Evolutionary conservation across 2,888 invertebrate genomes (phyloP), one percentile per base, ranked within the genome.

Genomic region (Nymphalis c-album): DNA sequence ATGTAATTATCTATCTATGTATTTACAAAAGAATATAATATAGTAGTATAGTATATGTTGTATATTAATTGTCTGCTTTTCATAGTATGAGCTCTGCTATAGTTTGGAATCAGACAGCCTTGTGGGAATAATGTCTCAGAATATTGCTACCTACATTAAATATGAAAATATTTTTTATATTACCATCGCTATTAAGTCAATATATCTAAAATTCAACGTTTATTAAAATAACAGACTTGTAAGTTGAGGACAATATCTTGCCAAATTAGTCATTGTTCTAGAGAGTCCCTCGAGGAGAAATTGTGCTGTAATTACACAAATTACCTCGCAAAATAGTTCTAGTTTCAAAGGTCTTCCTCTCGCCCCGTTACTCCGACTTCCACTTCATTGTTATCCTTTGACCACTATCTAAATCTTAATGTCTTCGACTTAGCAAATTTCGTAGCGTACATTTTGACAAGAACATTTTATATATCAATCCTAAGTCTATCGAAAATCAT

Each of bases 251-350:
- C 22, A 61, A 67, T 65, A 63, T 48, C 60, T 67, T 67, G 63
- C 48, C 63, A 64, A 73, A 68, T 70, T 67, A 64, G 63, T 62
- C 68, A 63, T 66, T 70, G 65, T 67, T 62, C 64, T 61, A 13
- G 63, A 68, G 70, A 62, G 62, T 51, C 53, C 47, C 51, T 66
- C 62, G 63, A 68, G 59, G 58, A 67, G 64, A 62, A 69, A 73
- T 71, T 67, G 68, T 68, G 60, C 62, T 69, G 65, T 70, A 68
- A 68, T 72, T 70, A 68, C 58, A 64, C 55, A 61, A 72, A 72
- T 72, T 72, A 66, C 48, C 59, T 63, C 47, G 64, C 68, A 40
- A 68, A 68, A 67, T 70, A 66, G 60, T 61, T 60, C 45, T 59
- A 65, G 61, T 65, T 64, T 62, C 55, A 60, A 69, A 69, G 64